These are phyloP conservation scores for Phaonia tiefii DNA, from an alignment of 2,888 invertebrate species.

Conservation along the genomic window DNA sequence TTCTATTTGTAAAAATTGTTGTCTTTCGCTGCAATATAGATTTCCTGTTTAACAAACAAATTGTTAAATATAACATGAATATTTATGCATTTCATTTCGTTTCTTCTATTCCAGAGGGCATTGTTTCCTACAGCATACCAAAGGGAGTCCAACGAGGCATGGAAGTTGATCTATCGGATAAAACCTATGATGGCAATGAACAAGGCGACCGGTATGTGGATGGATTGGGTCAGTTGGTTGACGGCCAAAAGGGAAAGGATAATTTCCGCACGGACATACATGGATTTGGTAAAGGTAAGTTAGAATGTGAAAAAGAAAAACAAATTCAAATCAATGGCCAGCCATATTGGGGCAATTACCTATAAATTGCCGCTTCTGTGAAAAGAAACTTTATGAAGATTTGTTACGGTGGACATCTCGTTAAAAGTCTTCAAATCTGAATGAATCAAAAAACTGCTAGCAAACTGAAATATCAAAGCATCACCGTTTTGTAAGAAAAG, in stretches of 20 bases:
- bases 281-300: slow-evolving; percentile 85
- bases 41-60: slow-evolving; percentile 56
- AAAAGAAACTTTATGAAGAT: not conserved
- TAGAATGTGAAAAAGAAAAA: not conserved
- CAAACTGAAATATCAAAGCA: too few species aligned
- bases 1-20: not conserved
- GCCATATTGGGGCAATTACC: not conserved
- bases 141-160: slow-evolving; percentile 87
- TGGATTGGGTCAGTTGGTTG: slow-evolving; percentile 90
- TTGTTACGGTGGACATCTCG: too few species aligned
- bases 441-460: too few species aligned
- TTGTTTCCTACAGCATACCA: slow-evolving; percentile 89
- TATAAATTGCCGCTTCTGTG: slow-evolving; percentile 14
- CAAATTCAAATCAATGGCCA: not conserved
- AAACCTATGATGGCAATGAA: slow-evolving; percentile 88
- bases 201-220: slow-evolving; percentile 84
- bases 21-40: slow-evolving; percentile 32
- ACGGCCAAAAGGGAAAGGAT: slow-evolving; percentile 88
- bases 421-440: too few species aligned
- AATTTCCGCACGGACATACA: slow-evolving; percentile 86
- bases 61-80: slow-evolving; percentile 39
- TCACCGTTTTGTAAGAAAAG: too few species aligned
- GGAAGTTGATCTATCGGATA: slow-evolving; percentile 89
- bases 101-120: slow-evolving; percentile 83
- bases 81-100: slow-evolving; percentile 40